Percentiles rank a stretch among this genome's conserved stretches.
phyloP scores from a whole-genome alignment of 2,888 invertebrate genomes.

The Athetis lepigone region DNA sequence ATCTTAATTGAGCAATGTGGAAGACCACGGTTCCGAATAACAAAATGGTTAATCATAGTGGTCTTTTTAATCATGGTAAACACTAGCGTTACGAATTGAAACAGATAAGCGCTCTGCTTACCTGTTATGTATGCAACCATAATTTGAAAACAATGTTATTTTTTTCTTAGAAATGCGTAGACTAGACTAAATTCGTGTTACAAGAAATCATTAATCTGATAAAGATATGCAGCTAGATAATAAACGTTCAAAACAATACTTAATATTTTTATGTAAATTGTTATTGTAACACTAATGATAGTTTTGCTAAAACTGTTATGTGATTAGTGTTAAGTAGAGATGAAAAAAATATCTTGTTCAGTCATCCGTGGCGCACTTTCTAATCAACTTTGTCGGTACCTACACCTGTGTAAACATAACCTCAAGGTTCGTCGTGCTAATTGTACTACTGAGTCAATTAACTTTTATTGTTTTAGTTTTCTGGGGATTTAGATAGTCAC shows the following conservation, averaged over 20 bases:
- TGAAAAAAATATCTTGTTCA: conserved; percentile 45
- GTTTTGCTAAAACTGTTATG: conserved; percentile 4
- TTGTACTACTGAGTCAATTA: conserved; percentile 20
- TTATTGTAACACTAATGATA: conserved; percentile 1
- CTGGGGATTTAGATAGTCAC: neutral
- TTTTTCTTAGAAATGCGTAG: neutral
- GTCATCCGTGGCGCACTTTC: conserved; percentile 57
- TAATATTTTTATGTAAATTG: too few relatives aligned
- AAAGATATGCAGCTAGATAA: neutral
- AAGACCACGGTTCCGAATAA: neutral
- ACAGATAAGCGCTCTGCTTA: conserved; percentile 42
- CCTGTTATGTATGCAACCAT: conserved; percentile 6
- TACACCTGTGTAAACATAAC: conserved; percentile 53
- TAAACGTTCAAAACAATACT: conserved; percentile 4
- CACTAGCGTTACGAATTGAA: conserved; percentile 37
- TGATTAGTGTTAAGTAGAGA: conserved; percentile 6
- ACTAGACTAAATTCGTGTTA: neutral
- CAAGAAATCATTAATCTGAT: neutral
- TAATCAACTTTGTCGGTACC: conserved; percentile 43
- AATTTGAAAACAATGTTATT: conserved; percentile 27
- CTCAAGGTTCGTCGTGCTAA: conserved; percentile 39
- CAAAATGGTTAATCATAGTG: conserved; percentile 10
- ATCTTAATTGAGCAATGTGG: neutral
- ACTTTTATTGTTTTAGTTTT: conserved; percentile 39
- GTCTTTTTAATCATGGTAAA: conserved; percentile 26